Conservation (phyloP, 2,797 vertebrate species). For the Chaenodraco wilsoni region DNA sequence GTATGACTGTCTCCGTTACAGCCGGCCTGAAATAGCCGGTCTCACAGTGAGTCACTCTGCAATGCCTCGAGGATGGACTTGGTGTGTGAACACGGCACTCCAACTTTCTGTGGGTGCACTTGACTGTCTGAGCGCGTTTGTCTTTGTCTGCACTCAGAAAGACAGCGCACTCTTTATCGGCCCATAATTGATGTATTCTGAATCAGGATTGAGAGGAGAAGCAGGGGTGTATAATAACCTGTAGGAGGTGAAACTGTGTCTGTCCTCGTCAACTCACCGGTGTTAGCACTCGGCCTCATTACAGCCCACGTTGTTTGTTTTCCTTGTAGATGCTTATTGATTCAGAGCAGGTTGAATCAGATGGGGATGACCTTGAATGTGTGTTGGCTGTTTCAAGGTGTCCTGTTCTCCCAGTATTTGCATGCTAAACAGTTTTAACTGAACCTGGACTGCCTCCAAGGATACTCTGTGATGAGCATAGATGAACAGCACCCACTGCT, state of each 20-base stretch:
- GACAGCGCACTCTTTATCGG: constrained; percentile 31
- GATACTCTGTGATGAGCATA: constrained; percentile 27
- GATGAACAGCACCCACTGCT: constrained; percentile 16
- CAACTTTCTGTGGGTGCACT: constrained; percentile 64
- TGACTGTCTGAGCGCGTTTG: constrained; percentile 63
- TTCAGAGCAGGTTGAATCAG: constrained; percentile 59
- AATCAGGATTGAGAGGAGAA: constrained; percentile 10
- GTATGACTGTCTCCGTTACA: constrained; percentile 76
- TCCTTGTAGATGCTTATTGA: constrained; percentile 58
- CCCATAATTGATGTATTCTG: constrained; percentile 20
- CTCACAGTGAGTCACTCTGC: constrained; percentile 73
- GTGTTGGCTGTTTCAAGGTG: constrained; percentile 46
- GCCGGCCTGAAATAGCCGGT: constrained; percentile 74
- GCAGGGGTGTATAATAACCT: constrained; percentile 21
- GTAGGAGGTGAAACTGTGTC: constrained; percentile 8
- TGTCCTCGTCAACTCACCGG: constrained; percentile 39
- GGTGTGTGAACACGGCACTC: constrained; percentile 47
- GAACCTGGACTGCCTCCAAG: constrained; percentile 56
- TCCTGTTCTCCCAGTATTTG: constrained; percentile 36
- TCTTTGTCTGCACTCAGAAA: constrained; percentile 44
- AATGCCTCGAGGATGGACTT: constrained; percentile 51
- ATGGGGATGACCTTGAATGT: constrained; percentile 54
- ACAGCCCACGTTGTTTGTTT: constrained; percentile 12
- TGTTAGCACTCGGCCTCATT: constrained; percentile 6
- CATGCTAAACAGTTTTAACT: constrained; percentile 42